Conservation (phyloP, 30 jellyfish, hydroid and myxozoan species). For the Aurelia coerulea region DNA sequence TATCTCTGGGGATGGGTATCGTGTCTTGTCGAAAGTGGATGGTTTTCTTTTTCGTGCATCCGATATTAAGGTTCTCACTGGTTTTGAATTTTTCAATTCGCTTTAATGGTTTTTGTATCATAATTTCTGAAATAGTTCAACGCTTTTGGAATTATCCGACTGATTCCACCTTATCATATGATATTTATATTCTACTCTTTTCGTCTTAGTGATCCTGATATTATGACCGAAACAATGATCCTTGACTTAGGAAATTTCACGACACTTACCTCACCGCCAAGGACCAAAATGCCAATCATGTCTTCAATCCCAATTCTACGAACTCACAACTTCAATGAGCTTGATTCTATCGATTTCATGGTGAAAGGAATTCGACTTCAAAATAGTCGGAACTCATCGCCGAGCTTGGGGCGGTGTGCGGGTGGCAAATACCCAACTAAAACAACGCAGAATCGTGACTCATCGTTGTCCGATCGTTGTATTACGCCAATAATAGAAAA, state of each 20-base stretch:
- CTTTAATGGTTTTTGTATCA: too few relatives aligned
- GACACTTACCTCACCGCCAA: conserved; percentile 15
- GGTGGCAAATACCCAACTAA: background rate
- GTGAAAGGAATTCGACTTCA: conserved; percentile 56
- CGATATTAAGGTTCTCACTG: too few relatives aligned
- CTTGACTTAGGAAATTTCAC: background rate
- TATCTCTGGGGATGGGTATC: too few relatives aligned
- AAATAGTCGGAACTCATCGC: conserved; percentile 23
- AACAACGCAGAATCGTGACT: background rate
- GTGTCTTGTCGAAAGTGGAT: too few relatives aligned
- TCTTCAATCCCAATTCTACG: conserved; percentile 51
- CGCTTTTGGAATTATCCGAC: too few relatives aligned
- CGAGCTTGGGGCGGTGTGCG: conserved; percentile 14
- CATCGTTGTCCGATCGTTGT: background rate
- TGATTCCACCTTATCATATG: too few relatives aligned
- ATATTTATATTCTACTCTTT: too few relatives aligned
- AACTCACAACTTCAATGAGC: conserved; percentile 4
- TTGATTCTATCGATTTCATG: conserved; percentile 48
- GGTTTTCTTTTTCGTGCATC: too few relatives aligned
- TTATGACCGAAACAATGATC: conserved; percentile 18
- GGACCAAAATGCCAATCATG: conserved; percentile 60
- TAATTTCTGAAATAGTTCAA: too few relatives aligned
- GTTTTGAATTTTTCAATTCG: too few relatives aligned
- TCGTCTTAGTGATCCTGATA: conserved; percentile 43
- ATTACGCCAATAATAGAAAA: background rate